A percentile compares a stretch with the other conserved stretches of the same genome.
These are phyloP conservation scores for Cheilosia vernalis DNA, from an alignment of 2,888 invertebrate species.

Conservation along the genomic window DNA sequence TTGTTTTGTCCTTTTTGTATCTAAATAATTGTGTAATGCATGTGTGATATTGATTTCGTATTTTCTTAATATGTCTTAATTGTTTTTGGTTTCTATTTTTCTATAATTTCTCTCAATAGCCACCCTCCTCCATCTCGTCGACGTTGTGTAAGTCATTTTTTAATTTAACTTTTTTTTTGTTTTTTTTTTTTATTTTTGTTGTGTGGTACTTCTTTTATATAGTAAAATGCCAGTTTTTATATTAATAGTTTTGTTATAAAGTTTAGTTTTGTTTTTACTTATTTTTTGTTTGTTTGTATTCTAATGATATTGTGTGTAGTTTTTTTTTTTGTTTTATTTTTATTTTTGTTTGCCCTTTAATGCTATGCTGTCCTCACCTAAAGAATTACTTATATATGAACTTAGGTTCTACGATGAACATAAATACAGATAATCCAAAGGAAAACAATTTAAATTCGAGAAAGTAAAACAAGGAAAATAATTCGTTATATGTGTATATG, in stretches of 20 bases:
- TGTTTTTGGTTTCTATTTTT: conserved; percentile 42
- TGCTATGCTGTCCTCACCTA: conserved; percentile 67
- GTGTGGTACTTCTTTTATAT: conserved; percentile 57
- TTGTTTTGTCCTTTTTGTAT: conserved; percentile 52
- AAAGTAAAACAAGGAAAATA: conserved; percentile 38
- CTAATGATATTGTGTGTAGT: conserved; percentile 74
- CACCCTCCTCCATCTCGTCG: conserved; percentile 25
- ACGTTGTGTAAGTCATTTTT: conserved; percentile 45
- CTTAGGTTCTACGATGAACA: conserved; percentile 48
- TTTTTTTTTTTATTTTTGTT: not conserved
- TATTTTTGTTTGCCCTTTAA: conserved; percentile 61
- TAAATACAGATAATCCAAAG: conserved; percentile 24
- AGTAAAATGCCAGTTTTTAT: conserved; percentile 69
- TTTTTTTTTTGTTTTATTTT: conserved; percentile 53
- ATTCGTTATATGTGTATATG: conserved; percentile 52
- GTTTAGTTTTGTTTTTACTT: conserved; percentile 31
- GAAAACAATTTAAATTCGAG: conserved; percentile 11
- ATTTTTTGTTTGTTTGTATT: conserved; percentile 53
- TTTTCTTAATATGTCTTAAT: conserved; percentile 75
- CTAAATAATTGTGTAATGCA: conserved; percentile 74
- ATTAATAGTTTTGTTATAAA: conserved; percentile 50
- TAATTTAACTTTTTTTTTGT: conserved; percentile 11
- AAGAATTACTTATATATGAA: conserved; percentile 45
- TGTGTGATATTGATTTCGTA: conserved; percentile 75
- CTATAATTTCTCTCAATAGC: conserved; percentile 19